Base-by-base conservation (phyloP, 2,888 invertebrate species). In the Himalopsyche tibetana region DNA sequence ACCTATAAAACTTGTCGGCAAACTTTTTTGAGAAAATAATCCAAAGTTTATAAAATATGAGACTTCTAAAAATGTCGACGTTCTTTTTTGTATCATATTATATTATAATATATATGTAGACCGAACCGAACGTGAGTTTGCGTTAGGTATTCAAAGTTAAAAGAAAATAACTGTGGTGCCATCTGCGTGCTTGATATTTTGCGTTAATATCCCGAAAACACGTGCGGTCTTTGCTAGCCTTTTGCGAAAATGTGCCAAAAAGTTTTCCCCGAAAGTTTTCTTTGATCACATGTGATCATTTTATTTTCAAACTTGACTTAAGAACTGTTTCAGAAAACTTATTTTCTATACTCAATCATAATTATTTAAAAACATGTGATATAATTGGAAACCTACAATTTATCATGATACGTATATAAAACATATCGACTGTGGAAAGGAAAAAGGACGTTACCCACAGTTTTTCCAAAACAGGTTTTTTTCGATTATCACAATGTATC, bases 131-230 rank as follows among this genome's bases (percentile, higher is more conserved):
- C 74, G 74, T 38, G 74, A 74, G 74, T 74, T 74, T 38, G 4
- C 74, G 15, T 36, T 38, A 74, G 74, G 74, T 74, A 74, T 74
- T 74, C 74, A 74, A 74, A 36, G 74, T 74, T 74, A 74, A 74
- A 74, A 74, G 74, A 74, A 74, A 74, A 28, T 36, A 74, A 74
- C 74, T 74, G 36, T 28, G 15, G 74, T 28, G 74, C 74, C 74
- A 74, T 74, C 74, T 74, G 74, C 28, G 19, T 74, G 36, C 74
- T 74, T 19, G 74, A 36, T 36, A 36, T 51, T 74, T 74, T 74
- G 74, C 74, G 74, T 74, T 74, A 74, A 74, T 74, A 74, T 74
- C 74, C 36, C 74, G 15, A 74, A 74, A 38, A 69, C 74, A 74
- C 74, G 74, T 74, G 74, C 74, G 74, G 74, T 74, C 74, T 74